Percentiles rank a stretch among this genome's conserved stretches.
Conservation (phyloP, 2,113 vertebrate species). For the Scartelaos histophorus region DNA sequence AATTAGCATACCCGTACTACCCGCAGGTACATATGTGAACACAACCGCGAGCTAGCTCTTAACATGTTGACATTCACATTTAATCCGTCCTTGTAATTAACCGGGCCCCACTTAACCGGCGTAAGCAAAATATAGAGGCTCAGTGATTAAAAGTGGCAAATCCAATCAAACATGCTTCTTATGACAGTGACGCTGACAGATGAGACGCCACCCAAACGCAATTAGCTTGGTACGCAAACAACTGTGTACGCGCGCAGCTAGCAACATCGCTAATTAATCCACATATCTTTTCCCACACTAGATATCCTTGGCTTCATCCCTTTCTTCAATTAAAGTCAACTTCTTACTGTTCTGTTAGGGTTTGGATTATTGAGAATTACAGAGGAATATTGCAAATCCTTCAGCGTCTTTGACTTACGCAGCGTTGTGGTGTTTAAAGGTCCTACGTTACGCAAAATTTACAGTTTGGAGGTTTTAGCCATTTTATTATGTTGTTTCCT, state of each 20-base stretch:
- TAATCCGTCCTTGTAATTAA: slow-evolving; percentile 64
- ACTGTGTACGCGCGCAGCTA: neutral
- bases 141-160: slow-evolving; percentile 67
- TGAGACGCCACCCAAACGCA: slow-evolving; percentile 46
- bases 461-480: too few species aligned
- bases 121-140: slow-evolving; percentile 58
- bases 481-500: too few species aligned
- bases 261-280: slow-evolving; percentile 71
- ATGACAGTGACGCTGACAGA: slow-evolving; percentile 40
- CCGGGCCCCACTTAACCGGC: slow-evolving; percentile 17
- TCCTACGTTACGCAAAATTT: too few species aligned
- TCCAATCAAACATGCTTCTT: slow-evolving; percentile 73
- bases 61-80: slow-evolving; percentile 61
- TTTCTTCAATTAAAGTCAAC: slow-evolving; percentile 63
- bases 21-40: slow-evolving; percentile 1
- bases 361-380: slow-evolving; percentile 71
- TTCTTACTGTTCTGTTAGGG: slow-evolving; percentile 61
- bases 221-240: slow-evolving; percentile 41
- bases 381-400: slow-evolving; percentile 64
- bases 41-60: slow-evolving; percentile 46
- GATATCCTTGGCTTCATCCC: slow-evolving; percentile 67
- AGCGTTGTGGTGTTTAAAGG: neutral
- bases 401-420: slow-evolving; percentile 59
- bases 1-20: slow-evolving; percentile 1
- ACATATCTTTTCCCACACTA: slow-evolving; percentile 63